These are phyloP conservation scores for Glyphotaelius pellucidus DNA, from an alignment of 2,888 invertebrate genomes.

Conservation along the genomic window DNA sequence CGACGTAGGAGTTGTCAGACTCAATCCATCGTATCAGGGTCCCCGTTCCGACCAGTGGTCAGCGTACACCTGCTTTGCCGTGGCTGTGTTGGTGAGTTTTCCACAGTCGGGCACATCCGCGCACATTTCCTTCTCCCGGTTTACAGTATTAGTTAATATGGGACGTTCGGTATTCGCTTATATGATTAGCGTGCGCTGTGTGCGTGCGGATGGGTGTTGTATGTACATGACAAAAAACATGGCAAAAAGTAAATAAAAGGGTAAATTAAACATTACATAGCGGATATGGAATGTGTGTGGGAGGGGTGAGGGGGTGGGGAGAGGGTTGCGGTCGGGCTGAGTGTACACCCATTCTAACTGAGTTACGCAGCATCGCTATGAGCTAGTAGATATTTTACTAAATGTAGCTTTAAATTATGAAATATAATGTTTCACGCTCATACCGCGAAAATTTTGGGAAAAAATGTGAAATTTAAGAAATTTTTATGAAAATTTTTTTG, in stretches of 20 bases:
- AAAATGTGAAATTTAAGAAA: neutral
- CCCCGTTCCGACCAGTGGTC: slow-evolving; percentile 62
- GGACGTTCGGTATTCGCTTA: slow-evolving; percentile 51
- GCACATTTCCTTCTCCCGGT: neutral
- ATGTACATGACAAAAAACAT: slow-evolving; percentile 65
- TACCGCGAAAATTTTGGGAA: neutral
- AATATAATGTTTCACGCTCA: neutral
- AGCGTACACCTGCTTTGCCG: slow-evolving; percentile 48
- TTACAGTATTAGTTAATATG: slow-evolving; percentile 18
- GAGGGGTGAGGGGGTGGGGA: slow-evolving; percentile 67
- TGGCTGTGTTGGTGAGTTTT: neutral
- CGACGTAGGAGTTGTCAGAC: neutral
- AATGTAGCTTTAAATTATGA: neutral
- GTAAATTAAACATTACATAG: slow-evolving; percentile 71
- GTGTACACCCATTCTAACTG: slow-evolving; percentile 43
- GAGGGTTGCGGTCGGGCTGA: slow-evolving; percentile 59
- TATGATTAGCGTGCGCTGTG: slow-evolving; percentile 57
- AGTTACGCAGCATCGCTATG: slow-evolving; percentile 5
- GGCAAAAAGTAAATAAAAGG: slow-evolving; percentile 66
- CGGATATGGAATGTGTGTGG: slow-evolving; percentile 68
- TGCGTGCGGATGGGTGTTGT: slow-evolving; percentile 61
- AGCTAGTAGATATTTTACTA: neutral
- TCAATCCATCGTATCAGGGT: neutral
- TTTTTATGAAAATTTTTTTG: neutral
- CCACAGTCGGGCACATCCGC: neutral